Evolutionary conservation across 2,888 invertebrate genomes (phyloP).

Genomic region (Melanostoma scalare): DNA sequence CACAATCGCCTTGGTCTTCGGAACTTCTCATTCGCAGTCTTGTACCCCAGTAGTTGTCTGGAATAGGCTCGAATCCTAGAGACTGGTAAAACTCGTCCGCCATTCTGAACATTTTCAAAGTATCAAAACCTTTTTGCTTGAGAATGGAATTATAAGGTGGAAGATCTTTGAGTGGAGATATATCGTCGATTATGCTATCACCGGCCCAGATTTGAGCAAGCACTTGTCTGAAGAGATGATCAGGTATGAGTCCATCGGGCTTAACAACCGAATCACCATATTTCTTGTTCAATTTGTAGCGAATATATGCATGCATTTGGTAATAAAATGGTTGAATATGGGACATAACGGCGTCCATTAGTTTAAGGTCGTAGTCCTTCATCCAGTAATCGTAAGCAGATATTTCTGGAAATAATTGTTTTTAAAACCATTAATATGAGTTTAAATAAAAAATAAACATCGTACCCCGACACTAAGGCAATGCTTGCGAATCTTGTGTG

Average conservation of each 20-base stretch:
- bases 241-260: conserved; percentile 87
- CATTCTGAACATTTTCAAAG: neutral
- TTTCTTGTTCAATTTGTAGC: conserved; percentile 85
- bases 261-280: conserved; percentile 86
- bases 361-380: conserved; percentile 79
- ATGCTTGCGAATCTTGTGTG: too few relatives aligned
- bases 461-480: too few relatives aligned
- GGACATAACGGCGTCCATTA: conserved; percentile 86
- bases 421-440: too few relatives aligned
- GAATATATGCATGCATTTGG: conserved; percentile 90
- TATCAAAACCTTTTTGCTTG: neutral
- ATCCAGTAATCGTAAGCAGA: conserved; percentile 6
- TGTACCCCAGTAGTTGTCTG: conserved; percentile 6
- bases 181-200: neutral
- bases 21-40: neutral
- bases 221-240: conserved; percentile 85
- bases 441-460: too few relatives aligned
- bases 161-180: conserved; percentile 1
- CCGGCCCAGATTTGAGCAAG: conserved; percentile 45
- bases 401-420: neutral
- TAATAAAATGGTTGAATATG: conserved; percentile 89
- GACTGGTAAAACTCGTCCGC: conserved; percentile 43
- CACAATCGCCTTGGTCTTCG: conserved; percentile 35
- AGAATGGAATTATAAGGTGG: conserved; percentile 2
- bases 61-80: conserved; percentile 26